These are phyloP conservation scores for Danionella dracula DNA, from an alignment of 2,797 vertebrate genomes.

Conservation along the genomic window DNA sequence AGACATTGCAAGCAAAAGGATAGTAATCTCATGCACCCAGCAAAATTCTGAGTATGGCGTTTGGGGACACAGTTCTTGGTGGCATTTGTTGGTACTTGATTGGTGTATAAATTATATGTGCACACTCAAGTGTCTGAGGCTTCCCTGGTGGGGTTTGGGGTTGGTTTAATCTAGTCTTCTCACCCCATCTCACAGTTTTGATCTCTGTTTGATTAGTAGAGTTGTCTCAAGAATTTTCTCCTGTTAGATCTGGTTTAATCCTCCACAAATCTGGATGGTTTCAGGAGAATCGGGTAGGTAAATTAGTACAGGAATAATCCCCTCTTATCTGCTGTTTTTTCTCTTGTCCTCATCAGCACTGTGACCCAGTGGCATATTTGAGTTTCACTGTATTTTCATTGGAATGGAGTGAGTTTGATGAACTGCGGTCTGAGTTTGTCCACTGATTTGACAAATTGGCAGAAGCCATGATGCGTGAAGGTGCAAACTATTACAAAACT, in stretches of 20 bases:
- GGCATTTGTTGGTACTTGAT: constrained; percentile 47
- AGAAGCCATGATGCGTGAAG: constrained; percentile 17
- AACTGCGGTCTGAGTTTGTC: constrained; percentile 12
- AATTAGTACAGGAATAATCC: constrained; percentile 72
- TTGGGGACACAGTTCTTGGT: no score
- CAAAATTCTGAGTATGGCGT: neutral
- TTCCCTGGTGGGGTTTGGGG: no score
- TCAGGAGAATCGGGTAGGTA: constrained; percentile 70
- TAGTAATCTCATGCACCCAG: constrained; percentile 1
- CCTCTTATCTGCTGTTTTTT: constrained; percentile 59
- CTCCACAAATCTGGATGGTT: constrained; percentile 64
- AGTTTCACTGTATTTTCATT: neutral
- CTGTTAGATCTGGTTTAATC: constrained; percentile 60
- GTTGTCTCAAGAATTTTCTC: constrained; percentile 50
- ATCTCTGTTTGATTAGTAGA: neutral
- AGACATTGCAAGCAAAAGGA: constrained; percentile 12
- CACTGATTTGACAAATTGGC: constrained; percentile 33
- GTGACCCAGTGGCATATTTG: neutral
- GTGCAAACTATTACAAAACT: constrained; percentile 28
- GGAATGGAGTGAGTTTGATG: constrained; percentile 4
- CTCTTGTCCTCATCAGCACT: neutral
- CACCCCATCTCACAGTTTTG: no score
- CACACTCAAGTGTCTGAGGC: constrained; percentile 36
- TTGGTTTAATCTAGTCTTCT: constrained; percentile 42
- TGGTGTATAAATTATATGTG: constrained; percentile 44